Conservation (phyloP, 2,797 vertebrate genomes). For the Pempheris klunzingeri region DNA sequence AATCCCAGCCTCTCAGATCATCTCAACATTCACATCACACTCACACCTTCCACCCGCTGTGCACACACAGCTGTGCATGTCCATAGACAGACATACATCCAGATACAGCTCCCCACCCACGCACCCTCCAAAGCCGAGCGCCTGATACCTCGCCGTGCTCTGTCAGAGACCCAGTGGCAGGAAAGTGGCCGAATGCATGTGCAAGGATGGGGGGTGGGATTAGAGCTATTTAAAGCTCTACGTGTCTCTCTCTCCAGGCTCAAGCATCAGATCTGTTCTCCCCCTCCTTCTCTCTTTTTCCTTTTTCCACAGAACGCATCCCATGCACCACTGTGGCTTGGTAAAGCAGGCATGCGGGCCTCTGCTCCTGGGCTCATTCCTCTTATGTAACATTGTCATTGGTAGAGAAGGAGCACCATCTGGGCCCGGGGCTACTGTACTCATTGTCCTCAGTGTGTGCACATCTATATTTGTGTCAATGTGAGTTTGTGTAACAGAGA, state of each 20-base stretch:
- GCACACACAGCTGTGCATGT: conserved; percentile 32
- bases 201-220: conserved; percentile 75
- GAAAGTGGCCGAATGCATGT: conserved; percentile 73
- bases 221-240: conserved; percentile 83
- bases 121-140: conserved; percentile 30
- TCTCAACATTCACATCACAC: conserved; percentile 62
- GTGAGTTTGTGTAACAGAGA: conserved; percentile 41
- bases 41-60: conserved; percentile 30
- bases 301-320: conserved; percentile 55
- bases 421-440: conserved; percentile 75
- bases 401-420: conserved; percentile 77
- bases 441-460: conserved; percentile 64
- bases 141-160: conserved; percentile 60
- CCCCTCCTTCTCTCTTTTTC: conserved; percentile 35
- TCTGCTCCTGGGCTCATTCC: conserved; percentile 68
- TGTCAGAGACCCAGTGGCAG: conserved; percentile 68
- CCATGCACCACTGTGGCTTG: conserved; percentile 48
- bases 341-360: conserved; percentile 60
- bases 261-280: conserved; percentile 57
- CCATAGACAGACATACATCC: conserved; percentile 22
- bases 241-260: conserved; percentile 70
- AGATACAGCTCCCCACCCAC: conserved; percentile 49
- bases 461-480: conserved; percentile 26
- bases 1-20: conserved; percentile 32
- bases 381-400: conserved; percentile 79